These are phyloP conservation scores for Caenorhabditis sp. DNA, from an alignment of 2,888 invertebrate genomes.

Conservation along the genomic window DNA sequence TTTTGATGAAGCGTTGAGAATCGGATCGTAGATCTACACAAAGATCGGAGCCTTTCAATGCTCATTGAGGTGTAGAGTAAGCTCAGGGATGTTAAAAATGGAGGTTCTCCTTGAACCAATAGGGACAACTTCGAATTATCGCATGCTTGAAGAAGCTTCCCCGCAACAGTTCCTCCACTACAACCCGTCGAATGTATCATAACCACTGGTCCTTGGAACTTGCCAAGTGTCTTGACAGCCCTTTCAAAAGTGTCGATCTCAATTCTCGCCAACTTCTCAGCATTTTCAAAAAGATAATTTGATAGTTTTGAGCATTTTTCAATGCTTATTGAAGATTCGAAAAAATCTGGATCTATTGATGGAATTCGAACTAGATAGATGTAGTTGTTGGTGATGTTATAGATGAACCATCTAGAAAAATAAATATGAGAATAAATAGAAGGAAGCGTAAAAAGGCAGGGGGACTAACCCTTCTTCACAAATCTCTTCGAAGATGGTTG, in stretches of 20 bases:
- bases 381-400: conserved; percentile 39
- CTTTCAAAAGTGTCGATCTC: conserved; percentile 30
- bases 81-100: conserved; percentile 29
- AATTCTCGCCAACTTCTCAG: conserved; percentile 43
- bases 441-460: no score
- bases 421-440: no score
- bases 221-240: conserved; percentile 8
- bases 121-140: conserved; percentile 30
- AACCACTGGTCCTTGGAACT: conserved; percentile 18
- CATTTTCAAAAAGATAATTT: conserved; percentile 27
- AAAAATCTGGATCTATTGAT: conserved; percentile 13
- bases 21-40: conserved; percentile 23
- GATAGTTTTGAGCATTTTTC: conserved; percentile 30
- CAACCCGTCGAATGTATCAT: conserved; percentile 34
- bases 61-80: conserved; percentile 24
- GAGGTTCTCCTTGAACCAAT: conserved; percentile 40
- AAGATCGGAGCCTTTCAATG: conserved; percentile 37
- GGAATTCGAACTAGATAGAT: conserved; percentile 36
- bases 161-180: conserved; percentile 32
- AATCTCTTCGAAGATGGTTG: conserved; percentile 30
- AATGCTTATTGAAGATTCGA: conserved; percentile 20
- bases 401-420: conserved; percentile 47
- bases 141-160: conserved; percentile 39
- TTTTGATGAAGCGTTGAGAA: conserved; percentile 42
- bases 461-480: conserved; percentile 32